A percentile compares a stretch with the other conserved stretches of the same genome.
Evolutionary conservation across 2,888 invertebrate species (phyloP).

Genomic region (Cheiracanthium punctorium): DNA sequence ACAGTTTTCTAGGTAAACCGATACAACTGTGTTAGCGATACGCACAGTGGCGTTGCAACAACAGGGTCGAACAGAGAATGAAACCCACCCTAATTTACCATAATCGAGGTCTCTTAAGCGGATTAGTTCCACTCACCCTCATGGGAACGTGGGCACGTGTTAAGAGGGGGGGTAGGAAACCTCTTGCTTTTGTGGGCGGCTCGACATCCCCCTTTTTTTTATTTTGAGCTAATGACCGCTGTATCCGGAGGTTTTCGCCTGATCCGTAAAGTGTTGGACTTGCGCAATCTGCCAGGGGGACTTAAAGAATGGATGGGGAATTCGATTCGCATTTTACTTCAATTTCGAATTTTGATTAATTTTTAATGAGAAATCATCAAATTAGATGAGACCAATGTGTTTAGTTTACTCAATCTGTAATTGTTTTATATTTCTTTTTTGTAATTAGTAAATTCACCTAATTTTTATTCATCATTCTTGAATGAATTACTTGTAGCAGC

Average conservation of each 20-base stretch:
- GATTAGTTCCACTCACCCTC: slow-evolving; percentile 55
- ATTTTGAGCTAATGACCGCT: slow-evolving; percentile 45
- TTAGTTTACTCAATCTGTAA: too few relatives aligned
- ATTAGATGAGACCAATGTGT: too few relatives aligned
- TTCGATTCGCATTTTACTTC: slow-evolving; percentile 3
- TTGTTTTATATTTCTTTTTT: too few relatives aligned
- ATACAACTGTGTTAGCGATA: slow-evolving; percentile 16
- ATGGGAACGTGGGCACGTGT: slow-evolving; percentile 58
- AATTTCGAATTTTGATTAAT: neutral
- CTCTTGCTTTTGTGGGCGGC: slow-evolving; percentile 48
- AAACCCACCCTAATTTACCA: slow-evolving; percentile 61
- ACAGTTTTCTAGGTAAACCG: slow-evolving; percentile 8
- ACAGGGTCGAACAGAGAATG: neutral
- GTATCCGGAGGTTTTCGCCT: slow-evolving; percentile 65
- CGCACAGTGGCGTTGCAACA: slow-evolving; percentile 4
- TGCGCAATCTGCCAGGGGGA: neutral
- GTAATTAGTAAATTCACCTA: too few relatives aligned
- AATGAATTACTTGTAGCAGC: too few relatives aligned
- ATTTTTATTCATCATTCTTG: too few relatives aligned
- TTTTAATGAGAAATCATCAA: neutral
- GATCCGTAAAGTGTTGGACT: slow-evolving; percentile 17
- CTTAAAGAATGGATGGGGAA: neutral
- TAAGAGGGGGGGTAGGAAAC: slow-evolving; percentile 20
- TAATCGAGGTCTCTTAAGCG: slow-evolving; percentile 65
- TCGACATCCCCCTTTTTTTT: slow-evolving; percentile 30